phyloP scores from a whole-genome alignment of 2,113 vertebrate species.

The Micromys minutus region DNA sequence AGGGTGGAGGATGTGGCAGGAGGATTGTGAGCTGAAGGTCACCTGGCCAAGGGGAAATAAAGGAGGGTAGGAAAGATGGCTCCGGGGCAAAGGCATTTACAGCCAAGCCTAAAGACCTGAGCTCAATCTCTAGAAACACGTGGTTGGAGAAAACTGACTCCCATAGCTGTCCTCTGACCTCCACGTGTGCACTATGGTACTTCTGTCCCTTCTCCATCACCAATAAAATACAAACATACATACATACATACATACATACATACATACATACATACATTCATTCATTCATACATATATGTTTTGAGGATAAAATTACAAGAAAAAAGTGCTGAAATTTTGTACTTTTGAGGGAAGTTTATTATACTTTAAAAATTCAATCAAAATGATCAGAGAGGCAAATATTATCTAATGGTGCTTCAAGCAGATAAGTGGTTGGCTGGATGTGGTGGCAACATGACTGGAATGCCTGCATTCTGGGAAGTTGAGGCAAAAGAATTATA shows the following conservation, averaged over 20 bases:
- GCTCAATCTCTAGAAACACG: background rate
- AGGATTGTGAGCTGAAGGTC: background rate
- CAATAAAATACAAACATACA: background rate
- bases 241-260: no score
- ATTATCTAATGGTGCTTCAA: background rate
- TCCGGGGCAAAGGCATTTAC: background rate
- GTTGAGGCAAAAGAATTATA: background rate
- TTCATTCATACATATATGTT: background rate
- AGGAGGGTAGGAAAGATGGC: background rate
- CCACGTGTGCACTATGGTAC: no score
- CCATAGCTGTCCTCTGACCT: background rate
- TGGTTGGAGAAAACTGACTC: background rate
- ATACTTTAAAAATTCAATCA: background rate
- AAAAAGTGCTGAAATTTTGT: background rate
- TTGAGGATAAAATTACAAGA: background rate
- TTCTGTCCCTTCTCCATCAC: background rate
- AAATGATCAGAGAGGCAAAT: background rate
- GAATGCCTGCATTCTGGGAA: background rate
- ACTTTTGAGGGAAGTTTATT: no score
- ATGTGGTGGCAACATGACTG: background rate
- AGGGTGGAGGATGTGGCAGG: background rate
- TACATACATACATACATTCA: background rate
- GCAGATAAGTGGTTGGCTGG: background rate
- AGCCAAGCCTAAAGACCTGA: background rate
- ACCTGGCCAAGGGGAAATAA: background rate